A percentile compares a stretch with the other conserved stretches of the same genome.
Evolutionary conservation across 2,888 invertebrate species (phyloP).

Genomic region (Hypercompe scribonia): DNA sequence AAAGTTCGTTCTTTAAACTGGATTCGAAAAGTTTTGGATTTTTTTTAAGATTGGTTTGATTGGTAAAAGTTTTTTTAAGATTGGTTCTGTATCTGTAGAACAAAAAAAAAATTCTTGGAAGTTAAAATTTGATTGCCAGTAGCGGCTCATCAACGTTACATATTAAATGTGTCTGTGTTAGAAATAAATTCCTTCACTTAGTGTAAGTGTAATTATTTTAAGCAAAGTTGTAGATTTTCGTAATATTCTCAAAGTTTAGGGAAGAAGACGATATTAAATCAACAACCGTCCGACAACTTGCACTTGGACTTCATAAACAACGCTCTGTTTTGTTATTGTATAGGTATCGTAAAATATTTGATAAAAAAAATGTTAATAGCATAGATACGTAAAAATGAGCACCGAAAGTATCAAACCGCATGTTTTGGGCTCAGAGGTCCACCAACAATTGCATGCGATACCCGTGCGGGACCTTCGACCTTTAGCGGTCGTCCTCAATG

Average conservation of each 20-base stretch:
- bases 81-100: background rate
- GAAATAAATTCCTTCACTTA: background rate
- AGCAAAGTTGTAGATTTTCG: background rate
- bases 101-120: background rate
- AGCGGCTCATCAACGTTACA: background rate
- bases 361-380: background rate
- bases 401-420: conserved; percentile 17
- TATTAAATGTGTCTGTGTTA: background rate
- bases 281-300: no score
- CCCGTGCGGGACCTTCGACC: conserved; percentile 36
- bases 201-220: background rate
- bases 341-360: background rate
- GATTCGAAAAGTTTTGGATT: conserved; percentile 3
- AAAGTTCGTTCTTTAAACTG: conserved; percentile 62
- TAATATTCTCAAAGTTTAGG: background rate
- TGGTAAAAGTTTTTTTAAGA: background rate
- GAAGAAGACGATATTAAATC: no score
- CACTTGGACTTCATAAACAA: background rate
- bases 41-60: background rate
- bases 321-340: background rate
- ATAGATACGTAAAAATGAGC: conserved; percentile 1
- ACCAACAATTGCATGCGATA: conserved; percentile 9
- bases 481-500: conserved; percentile 64
- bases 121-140: background rate
- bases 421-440: conserved; percentile 12